Evolutionary conservation across 2,797 vertebrate genomes (phyloP), one percentile per base, ranked within the genome.

Genomic region (Muscicapa striata): DNA sequence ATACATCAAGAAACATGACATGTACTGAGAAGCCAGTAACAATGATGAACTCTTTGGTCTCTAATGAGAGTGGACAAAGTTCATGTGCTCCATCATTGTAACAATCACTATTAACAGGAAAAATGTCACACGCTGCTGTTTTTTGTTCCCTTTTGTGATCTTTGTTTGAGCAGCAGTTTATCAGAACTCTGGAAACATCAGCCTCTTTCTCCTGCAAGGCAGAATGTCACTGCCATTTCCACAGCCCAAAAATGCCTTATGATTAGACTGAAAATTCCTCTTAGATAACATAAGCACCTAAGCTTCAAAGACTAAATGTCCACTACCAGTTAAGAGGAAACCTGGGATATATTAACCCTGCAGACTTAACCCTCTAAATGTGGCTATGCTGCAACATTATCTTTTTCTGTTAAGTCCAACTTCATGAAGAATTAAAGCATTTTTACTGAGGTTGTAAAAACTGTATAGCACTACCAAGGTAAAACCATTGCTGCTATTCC

Each of bases 141-240:
- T 90, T 91, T 87, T 89, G 63, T 72, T 93, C 69, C 54, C 46
- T 91, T 92, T 72, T 84, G 64, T 81, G 83, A 87, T 87, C 80
- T 93, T 66, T 85, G 40, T 89, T 63, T 55, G 21, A 75, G 49
- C 43, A 88, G 55, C 43, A 84, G 41, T 90, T 95, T 80, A 93
- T 92, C 78, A 86, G 64, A 93, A 69, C 73, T 83, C 79, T 55
- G 77, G 63, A 92, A 77, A 63, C 38, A 82, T 59, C 45, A 55
- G 23, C 13, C 29, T 66, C 51, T 91, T 64, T 88, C 54, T 87
- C 49, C 30, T 63, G 62, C 6, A 13, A 94, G 72, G 30, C 23
- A 23, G 63, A 92, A 68, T 59, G 61, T 18, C 57, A 55, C 36
- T 64, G 49, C n/a, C 69, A 27, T 61, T 87, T 62, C 52, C 67